phyloP scores from a whole-genome alignment of 1,140 invertebrate genomes.

The Propsilocerus akamusi region DNA sequence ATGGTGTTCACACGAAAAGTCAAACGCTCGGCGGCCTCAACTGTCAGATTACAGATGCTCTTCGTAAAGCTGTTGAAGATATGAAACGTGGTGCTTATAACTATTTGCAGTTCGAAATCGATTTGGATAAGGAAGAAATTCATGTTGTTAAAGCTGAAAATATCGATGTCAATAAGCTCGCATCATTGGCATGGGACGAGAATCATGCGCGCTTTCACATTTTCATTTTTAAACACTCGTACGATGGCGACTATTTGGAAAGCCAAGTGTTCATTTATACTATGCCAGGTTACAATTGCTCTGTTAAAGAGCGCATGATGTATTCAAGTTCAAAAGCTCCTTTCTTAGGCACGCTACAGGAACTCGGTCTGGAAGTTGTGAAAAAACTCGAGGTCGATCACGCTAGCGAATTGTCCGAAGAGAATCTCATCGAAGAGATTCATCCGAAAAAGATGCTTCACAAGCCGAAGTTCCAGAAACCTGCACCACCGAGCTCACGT shows the following conservation, averaged over 20 bases:
- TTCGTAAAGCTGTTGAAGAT: slow-evolving; percentile 51
- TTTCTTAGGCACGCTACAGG: slow-evolving; percentile 60
- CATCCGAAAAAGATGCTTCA: slow-evolving; percentile 85
- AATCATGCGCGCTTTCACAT: slow-evolving; percentile 83
- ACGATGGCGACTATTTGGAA: slow-evolving; percentile 78
- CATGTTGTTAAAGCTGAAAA: slow-evolving; percentile 44
- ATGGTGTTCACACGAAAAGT: slow-evolving; percentile 67
- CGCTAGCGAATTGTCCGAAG: slow-evolving; percentile 72
- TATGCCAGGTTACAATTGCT: slow-evolving; percentile 86
- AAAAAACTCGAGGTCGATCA: slow-evolving; percentile 92
- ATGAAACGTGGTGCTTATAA: slow-evolving; percentile 42
- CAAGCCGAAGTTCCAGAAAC: slow-evolving; percentile 82
- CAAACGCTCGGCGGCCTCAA: slow-evolving; percentile 80
- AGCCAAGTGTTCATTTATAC: slow-evolving; percentile 92
- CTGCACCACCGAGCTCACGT: slow-evolving; percentile 80
- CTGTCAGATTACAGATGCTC: slow-evolving; percentile 78
- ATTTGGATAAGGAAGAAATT: slow-evolving; percentile 47
- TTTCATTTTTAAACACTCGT: slow-evolving; percentile 75
- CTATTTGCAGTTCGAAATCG: slow-evolving; percentile 61
- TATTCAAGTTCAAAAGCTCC: slow-evolving; percentile 93
- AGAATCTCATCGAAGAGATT: slow-evolving; percentile 79
- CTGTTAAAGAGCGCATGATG: slow-evolving; percentile 92
- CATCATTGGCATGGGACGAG: slow-evolving; percentile 57
- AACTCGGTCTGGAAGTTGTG: slow-evolving; percentile 46
- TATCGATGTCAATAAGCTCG: slow-evolving; percentile 40